Evolutionary conservation across 2,888 invertebrate genomes (phyloP), one percentile per base, ranked within the genome.

Genomic region (Hemicrepidius hirtus): DNA sequence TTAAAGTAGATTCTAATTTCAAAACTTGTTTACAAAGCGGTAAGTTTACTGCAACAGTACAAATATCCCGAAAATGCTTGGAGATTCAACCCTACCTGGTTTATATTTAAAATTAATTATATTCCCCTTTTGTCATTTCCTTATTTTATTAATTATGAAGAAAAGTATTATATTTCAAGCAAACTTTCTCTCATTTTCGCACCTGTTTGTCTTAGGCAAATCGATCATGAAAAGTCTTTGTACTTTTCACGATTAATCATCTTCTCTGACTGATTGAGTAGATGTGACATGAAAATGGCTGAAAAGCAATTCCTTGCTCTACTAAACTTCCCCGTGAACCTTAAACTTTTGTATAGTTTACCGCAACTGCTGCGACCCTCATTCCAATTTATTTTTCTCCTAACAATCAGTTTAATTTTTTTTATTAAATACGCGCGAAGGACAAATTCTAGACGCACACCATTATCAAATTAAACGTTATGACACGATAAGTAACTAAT

Each of bases 391-490:
- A 16, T 7, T 46, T 18, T 46, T 9, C 20, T 5, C 16, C 20
- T 4, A 16, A 46, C 5, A 2, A 46, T 0, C 46, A 20, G 20
- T 0, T 0, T 4, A 18, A 3, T 32, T 9, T 28, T 13, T 10
- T 53, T 53, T 7, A 7, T 32, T 53, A 20, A 28, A 9, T 1
- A 0, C 10, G 20, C n/a, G 40, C 21, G n/a, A 60, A 60, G 41
- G n/a, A 24, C 20, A 24, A 13, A 60, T 40, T 24, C 40, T 60
- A 21, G 10, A 12, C n/a, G n/a, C n/a, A n/a, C n/a, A n/a, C 18
- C 20, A 57, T 57, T 57, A 60, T 40, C 60, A 60, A 60, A 60
- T 60, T 60, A 60, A 37, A n/a, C 60, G 41, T 60, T 60, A 24
- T 24, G 21, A 40, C 40, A 60, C 24, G 20, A 32, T 37, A 59